phyloP scores from a whole-genome alignment of 1,140 invertebrate genomes.

The Octopus sinensis region DNA sequence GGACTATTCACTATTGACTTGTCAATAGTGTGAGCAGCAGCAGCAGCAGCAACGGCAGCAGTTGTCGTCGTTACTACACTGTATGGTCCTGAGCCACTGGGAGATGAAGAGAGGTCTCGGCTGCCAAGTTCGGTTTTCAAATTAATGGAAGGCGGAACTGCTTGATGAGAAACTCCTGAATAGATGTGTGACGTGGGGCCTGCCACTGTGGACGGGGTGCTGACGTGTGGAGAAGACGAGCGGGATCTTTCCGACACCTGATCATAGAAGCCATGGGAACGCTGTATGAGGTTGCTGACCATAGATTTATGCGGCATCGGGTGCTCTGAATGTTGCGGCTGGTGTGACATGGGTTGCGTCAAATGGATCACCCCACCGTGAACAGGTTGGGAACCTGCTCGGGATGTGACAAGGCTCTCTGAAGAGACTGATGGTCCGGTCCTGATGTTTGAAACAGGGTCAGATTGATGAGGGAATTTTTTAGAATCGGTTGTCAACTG shows the following conservation, averaged over 20 bases:
- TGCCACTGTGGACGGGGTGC: background rate
- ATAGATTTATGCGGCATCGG: background rate
- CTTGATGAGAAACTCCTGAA: background rate
- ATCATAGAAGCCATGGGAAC: background rate
- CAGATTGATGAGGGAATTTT: background rate
- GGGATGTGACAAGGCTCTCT: background rate
- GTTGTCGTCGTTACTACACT: conserved; percentile 29
- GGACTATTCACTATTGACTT: conserved; percentile 4
- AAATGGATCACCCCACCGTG: background rate
- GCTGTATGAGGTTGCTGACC: background rate
- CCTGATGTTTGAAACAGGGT: background rate
- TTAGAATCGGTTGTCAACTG: background rate
- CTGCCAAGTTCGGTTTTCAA: background rate
- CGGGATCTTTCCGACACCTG: background rate
- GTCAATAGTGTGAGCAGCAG: conserved; percentile 29
- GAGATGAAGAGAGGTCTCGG: background rate
- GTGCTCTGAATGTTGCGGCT: background rate
- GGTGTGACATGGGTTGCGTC: background rate
- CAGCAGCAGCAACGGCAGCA: conserved; percentile 29
- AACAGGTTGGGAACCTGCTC: background rate
- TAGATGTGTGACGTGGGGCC: background rate
- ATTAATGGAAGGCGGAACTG: background rate
- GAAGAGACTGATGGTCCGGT: background rate
- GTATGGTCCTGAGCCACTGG: background rate
- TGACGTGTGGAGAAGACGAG: background rate